A percentile compares a stretch with the other conserved stretches of the same genome.
Evolutionary conservation across 1,140 invertebrate species (phyloP).

Genomic region (Drosophila ohnishii): DNA sequence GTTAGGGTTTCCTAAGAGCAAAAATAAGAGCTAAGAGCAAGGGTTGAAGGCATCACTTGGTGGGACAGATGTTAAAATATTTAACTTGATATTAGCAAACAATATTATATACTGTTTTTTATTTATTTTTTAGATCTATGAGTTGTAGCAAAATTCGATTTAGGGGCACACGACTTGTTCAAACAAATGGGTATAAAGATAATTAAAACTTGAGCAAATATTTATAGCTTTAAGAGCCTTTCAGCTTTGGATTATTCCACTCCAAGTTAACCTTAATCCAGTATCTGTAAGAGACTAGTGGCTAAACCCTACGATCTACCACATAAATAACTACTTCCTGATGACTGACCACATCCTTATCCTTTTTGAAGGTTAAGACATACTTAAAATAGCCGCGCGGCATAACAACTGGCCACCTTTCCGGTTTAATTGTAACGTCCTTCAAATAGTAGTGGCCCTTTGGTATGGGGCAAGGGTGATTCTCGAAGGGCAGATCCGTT

Average conservation of each 20-base stretch:
- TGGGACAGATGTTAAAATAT: conserved; percentile 4
- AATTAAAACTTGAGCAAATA: conserved; percentile 8
- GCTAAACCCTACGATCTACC: neutral
- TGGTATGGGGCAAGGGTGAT: neutral
- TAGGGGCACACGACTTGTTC: conserved; percentile 9
- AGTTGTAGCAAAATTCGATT: neutral
- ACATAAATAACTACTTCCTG: too few relatives aligned
- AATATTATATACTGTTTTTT: neutral
- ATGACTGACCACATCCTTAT: neutral
- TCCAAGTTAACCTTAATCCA: neutral
- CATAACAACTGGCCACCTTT: neutral
- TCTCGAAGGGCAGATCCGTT: neutral
- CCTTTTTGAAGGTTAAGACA: neutral
- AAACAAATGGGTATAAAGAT: neutral
- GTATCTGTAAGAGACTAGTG: too few relatives aligned
- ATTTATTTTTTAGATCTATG: neutral
- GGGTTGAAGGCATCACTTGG: neutral
- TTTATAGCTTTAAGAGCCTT: neutral
- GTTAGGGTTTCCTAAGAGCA: conserved; percentile 20
- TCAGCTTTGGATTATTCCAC: neutral
- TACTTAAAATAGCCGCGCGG: conserved; percentile 4
- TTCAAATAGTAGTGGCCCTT: neutral
- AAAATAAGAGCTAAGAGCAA: neutral
- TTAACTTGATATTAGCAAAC: conserved; percentile 1
- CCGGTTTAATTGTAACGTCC: neutral